Evolutionary conservation across 2,113 vertebrate species (phyloP).

Genomic region (Glaucomys volans): DNA sequence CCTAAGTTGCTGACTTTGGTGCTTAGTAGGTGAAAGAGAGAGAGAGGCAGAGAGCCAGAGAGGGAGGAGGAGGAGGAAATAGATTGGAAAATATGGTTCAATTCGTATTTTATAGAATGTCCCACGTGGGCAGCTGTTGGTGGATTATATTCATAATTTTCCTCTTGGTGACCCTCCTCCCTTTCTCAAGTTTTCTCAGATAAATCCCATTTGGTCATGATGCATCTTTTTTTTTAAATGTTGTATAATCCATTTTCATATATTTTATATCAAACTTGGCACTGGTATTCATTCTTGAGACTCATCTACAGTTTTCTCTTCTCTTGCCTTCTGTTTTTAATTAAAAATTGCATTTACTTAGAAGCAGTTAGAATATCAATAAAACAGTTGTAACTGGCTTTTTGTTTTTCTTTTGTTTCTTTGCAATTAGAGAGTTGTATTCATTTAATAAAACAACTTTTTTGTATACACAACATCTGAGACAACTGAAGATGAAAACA

Average conservation of each 20-base stretch:
- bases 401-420: too few relatives aligned
- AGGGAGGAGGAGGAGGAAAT: neutral
- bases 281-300: too few relatives aligned
- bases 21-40: neutral
- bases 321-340: conserved; percentile 82
- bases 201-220: too few relatives aligned
- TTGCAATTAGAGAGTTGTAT: too few relatives aligned
- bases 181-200: too few relatives aligned
- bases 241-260: neutral
- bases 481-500: neutral
- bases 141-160: neutral
- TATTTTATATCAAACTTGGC: neutral
- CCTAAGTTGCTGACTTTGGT: neutral
- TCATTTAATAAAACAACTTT: too few relatives aligned
- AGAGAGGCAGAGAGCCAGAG: neutral
- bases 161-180: neutral
- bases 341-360: conserved; percentile 94
- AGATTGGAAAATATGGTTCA: neutral
- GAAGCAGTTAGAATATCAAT: conserved; percentile 98
- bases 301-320: neutral
- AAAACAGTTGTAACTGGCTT: conserved; percentile 84
- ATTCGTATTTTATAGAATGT: neutral
- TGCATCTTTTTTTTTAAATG: neutral
- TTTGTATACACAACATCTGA: neutral
- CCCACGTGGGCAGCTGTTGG: neutral